These are phyloP conservation scores for Adelognathus sp. DNA, from an alignment of 2,888 invertebrate genomes.

Conservation along the genomic window DNA sequence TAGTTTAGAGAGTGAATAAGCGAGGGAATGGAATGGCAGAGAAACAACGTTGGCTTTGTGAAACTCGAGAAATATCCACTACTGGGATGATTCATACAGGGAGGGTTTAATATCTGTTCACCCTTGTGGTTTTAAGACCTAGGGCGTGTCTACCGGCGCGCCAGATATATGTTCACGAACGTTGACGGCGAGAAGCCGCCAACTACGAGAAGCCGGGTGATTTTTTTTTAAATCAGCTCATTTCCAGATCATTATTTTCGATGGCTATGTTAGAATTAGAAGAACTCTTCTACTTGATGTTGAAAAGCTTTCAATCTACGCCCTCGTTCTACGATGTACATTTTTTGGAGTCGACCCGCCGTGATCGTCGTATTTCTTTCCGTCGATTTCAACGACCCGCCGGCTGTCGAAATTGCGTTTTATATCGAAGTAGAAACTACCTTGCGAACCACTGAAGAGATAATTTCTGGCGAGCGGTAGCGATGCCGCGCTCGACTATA, in stretches of 20 bases:
- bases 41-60: background rate
- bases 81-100: background rate
- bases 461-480: background rate
- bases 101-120: background rate
- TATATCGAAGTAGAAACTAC: too few relatives aligned
- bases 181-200: background rate
- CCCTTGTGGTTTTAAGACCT: background rate
- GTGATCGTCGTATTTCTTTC: too few relatives aligned
- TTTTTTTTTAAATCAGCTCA: background rate
- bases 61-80: background rate
- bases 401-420: background rate
- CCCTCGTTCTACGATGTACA: too few relatives aligned
- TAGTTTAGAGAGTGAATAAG: background rate
- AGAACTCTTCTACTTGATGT: too few relatives aligned
- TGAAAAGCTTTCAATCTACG: too few relatives aligned
- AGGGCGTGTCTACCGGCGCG: slow-evolving; percentile 11
- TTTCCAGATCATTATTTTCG: background rate
- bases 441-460: background rate
- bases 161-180: background rate
- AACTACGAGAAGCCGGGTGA: background rate
- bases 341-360: too few relatives aligned
- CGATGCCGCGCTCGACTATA: background rate
- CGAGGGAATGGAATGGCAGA: background rate
- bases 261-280: too few relatives aligned
- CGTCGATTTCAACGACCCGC: background rate